Evolutionary conservation across 1,140 invertebrate species (phyloP).

Genomic region (Patella vulgata): DNA sequence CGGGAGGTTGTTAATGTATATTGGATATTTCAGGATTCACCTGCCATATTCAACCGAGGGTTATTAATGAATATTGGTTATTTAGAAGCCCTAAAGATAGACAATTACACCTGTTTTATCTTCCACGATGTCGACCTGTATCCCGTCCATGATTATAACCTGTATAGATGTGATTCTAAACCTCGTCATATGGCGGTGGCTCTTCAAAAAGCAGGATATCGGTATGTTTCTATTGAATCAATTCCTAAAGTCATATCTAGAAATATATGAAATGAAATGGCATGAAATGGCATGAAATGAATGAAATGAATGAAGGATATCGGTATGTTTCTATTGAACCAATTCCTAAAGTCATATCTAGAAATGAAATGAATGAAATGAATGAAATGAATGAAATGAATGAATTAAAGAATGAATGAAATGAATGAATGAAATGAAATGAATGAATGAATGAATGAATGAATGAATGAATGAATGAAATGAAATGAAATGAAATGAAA

Average conservation of each 20-base stretch:
- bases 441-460: too few relatives aligned
- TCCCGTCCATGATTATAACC: conserved; percentile 32
- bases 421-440: too few relatives aligned
- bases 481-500: too few relatives aligned
- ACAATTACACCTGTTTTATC: conserved; percentile 81
- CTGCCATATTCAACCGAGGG: conserved; percentile 90
- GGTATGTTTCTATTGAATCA: conserved; percentile 69
- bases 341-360: too few relatives aligned
- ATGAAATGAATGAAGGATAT: conserved; percentile 80
- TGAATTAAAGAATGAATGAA: too few relatives aligned
- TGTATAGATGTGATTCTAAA: conserved; percentile 79
- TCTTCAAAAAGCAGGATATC: conserved; percentile 75
- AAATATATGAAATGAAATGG: too few relatives aligned
- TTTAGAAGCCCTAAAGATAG: conserved; percentile 78
- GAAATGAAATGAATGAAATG: too few relatives aligned
- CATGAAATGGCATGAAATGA: too few relatives aligned
- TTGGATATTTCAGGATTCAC: conserved; percentile 57
- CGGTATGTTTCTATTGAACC: conserved; percentile 70
- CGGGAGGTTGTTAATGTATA: too few relatives aligned
- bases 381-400: too few relatives aligned
- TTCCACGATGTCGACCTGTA: conserved; percentile 94
- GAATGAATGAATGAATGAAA: too few relatives aligned
- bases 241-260: too few relatives aligned
- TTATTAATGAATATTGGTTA: conserved; percentile 94
- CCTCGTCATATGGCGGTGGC: conserved; percentile 71